Evolutionary conservation across 2,113 vertebrate species (phyloP).

Genomic region (Salvelinus fontinalis): DNA sequence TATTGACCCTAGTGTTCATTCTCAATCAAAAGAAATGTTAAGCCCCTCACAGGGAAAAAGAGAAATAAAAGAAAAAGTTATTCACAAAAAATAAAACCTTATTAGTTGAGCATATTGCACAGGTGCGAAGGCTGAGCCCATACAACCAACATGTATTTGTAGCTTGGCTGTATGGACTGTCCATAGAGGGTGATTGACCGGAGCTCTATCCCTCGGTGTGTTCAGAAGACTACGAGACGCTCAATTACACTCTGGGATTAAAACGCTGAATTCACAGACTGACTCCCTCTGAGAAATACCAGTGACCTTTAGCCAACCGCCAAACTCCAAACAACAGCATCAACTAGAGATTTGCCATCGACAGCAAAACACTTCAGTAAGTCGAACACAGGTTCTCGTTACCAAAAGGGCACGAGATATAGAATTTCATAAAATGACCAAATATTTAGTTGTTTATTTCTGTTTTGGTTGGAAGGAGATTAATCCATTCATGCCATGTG

Average conservation of each 20-base stretch:
- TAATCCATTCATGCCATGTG: background rate
- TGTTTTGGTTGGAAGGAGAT: background rate
- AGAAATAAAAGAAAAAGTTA: too few species aligned
- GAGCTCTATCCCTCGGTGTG: slow-evolving; percentile 51
- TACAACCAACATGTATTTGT: slow-evolving; percentile 51
- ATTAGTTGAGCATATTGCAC: background rate
- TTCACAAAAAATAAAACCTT: background rate
- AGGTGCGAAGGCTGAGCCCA: background rate
- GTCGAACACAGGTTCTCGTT: background rate
- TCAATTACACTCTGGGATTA: slow-evolving; percentile 66
- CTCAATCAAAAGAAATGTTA: too few species aligned
- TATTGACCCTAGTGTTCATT: too few species aligned
- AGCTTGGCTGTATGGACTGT: slow-evolving; percentile 10
- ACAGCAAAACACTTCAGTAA: background rate
- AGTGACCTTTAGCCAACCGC: slow-evolving; percentile 40
- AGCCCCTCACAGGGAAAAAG: background rate
- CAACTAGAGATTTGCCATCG: slow-evolving; percentile 18
- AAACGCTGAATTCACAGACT: slow-evolving; percentile 64
- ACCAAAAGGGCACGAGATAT: background rate
- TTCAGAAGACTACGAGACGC: slow-evolving; percentile 64
- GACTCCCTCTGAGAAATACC: slow-evolving; percentile 21
- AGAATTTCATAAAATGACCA: background rate
- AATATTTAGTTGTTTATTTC: slow-evolving; percentile 5
- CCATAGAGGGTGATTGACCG: slow-evolving; percentile 56
- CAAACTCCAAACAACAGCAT: background rate